phyloP scores from a whole-genome alignment of 1,140 invertebrate genomes.

The Cotesia glomerata region DNA sequence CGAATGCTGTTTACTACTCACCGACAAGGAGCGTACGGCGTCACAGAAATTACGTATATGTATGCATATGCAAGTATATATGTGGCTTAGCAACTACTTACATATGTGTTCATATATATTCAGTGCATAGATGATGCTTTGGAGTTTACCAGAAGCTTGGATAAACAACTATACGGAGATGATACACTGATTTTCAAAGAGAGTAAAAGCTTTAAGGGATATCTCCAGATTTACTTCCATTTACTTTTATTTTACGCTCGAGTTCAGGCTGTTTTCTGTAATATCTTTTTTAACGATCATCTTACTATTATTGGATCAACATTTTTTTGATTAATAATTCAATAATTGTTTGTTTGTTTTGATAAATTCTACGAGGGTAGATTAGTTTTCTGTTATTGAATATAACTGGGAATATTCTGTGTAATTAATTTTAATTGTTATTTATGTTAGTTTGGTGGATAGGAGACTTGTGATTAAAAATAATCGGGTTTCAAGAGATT shows the following conservation, averaged over 20 bases:
- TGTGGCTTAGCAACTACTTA: neutral
- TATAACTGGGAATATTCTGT: too few relatives aligned
- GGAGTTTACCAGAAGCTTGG: slow-evolving; percentile 20
- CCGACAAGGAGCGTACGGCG: neutral
- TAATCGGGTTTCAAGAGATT: too few relatives aligned
- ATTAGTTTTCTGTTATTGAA: too few relatives aligned
- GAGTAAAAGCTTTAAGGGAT: neutral
- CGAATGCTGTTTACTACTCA: slow-evolving; percentile 20
- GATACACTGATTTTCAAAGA: neutral
- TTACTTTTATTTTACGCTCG: slow-evolving; percentile 4
- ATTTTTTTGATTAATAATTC: neutral
- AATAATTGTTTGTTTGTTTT: too few relatives aligned
- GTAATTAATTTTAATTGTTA: too few relatives aligned
- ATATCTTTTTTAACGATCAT: neutral
- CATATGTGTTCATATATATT: neutral
- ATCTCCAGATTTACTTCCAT: neutral
- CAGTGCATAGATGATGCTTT: slow-evolving; percentile 23
- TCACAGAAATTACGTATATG: neutral
- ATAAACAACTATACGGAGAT: slow-evolving; percentile 14
- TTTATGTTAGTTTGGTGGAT: too few relatives aligned
- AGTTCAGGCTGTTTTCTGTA: neutral
- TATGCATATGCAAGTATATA: neutral
- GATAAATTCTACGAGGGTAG: too few relatives aligned
- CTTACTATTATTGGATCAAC: neutral
- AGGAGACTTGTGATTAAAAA: too few relatives aligned